Conservation (phyloP, 2,888 invertebrate species). For the Piscicola geometra region DNA sequence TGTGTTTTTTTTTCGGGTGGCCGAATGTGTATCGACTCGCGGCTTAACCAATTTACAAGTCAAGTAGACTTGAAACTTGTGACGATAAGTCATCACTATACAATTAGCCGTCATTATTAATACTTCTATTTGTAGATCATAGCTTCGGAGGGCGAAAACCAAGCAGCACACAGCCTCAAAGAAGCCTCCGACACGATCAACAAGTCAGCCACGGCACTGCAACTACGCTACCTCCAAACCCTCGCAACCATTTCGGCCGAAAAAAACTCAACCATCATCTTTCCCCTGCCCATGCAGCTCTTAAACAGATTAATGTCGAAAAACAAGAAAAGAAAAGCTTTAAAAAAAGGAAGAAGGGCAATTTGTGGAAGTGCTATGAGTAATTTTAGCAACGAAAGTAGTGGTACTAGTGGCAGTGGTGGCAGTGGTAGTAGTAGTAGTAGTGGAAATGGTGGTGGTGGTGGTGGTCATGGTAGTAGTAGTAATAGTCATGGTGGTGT, state of each 20-base stretch:
- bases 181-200: constrained; percentile 38
- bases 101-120: too few relatives aligned
- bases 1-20: too few relatives aligned
- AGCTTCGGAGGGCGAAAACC: constrained; percentile 37
- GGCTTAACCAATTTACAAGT: too few relatives aligned
- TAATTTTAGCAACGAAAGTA: not conserved
- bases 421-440: not conserved
- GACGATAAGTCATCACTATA: too few relatives aligned
- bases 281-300: constrained; percentile 82
- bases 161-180: constrained; percentile 37
- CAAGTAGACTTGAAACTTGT: too few relatives aligned
- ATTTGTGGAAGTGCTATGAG: constrained; percentile 5
- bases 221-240: constrained; percentile 87
- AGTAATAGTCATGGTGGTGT: not conserved
- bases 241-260: constrained; percentile 92
- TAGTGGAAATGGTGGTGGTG: not conserved
- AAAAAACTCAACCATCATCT: constrained; percentile 95
- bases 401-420: not conserved
- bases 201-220: constrained; percentile 66
- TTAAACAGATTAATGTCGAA: constrained; percentile 51
- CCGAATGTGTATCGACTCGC: too few relatives aligned
- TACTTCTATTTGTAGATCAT: too few relatives aligned
- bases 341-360: not conserved
- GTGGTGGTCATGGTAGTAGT: not conserved
- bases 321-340: not conserved